Percentiles rank a stretch among this genome's conserved stretches.
phyloP scores from a whole-genome alignment of 1,140 invertebrate genomes.

The Micrasema longulum region DNA sequence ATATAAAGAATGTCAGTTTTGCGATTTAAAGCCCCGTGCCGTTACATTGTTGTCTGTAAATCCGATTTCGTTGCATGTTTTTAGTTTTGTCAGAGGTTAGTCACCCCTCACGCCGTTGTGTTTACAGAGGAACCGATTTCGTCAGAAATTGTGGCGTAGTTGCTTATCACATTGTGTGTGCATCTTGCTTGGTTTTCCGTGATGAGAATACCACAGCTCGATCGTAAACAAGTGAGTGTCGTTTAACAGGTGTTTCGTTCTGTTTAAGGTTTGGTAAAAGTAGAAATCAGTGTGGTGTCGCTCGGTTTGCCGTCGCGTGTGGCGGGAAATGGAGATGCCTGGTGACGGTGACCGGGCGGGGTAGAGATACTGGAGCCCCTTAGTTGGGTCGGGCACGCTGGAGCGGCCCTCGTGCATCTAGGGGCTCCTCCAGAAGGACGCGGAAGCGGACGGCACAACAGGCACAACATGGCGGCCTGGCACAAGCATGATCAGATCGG shows the following conservation, averaged over 20 bases:
- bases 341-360: conserved; percentile 60
- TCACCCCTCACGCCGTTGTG: conserved; percentile 45
- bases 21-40: too few species aligned
- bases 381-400: conserved; percentile 68
- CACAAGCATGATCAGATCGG: conserved; percentile 77
- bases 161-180: conserved; percentile 39
- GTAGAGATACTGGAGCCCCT: conserved; percentile 65
- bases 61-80: conserved; percentile 27
- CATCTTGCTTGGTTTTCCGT: conserved; percentile 28
- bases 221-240: conserved; percentile 9
- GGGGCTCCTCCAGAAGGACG: conserved; percentile 70
- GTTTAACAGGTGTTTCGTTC: conserved; percentile 17
- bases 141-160: conserved; percentile 45
- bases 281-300: conserved; percentile 54
- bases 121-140: conserved; percentile 46
- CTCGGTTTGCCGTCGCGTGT: conserved; percentile 57
- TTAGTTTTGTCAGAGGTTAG: conserved; percentile 48
- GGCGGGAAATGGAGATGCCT: conserved; percentile 58
- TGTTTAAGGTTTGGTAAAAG: conserved; percentile 31
- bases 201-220: neutral
- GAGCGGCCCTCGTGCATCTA: conserved; percentile 56
- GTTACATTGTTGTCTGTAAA: conserved; percentile 2
- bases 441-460: too few species aligned
- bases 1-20: too few species aligned
- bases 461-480: conserved; percentile 75